Evolutionary conservation across 2,888 invertebrate species (phyloP), one percentile per base, ranked within the genome.

Genomic region (Apoda limacodes): DNA sequence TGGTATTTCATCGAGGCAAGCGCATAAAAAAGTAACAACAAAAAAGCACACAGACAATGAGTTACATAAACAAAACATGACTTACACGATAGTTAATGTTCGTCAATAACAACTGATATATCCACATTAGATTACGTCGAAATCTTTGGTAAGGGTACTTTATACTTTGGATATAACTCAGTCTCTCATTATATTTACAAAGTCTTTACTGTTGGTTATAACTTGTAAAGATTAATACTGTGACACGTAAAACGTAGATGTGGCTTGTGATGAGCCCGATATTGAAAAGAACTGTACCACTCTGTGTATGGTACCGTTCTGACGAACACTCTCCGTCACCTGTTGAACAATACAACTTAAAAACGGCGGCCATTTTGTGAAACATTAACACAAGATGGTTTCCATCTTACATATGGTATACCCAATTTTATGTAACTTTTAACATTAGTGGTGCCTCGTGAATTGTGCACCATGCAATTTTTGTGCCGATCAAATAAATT

Each of bases 261-360:
- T 82, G 78, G 83, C 83, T 69, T 83, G 81, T 60, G 83, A 69
- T 56, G 82, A 81, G 74, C 83, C 83, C 65, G 78, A 75, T 64
- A 83, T 76, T 60, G 84, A 83, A 83, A 84, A 84, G 82, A 83
- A 84, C 56, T 84, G 83, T 64, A 83, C 83, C 82, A 84, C 76
- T 75, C 83, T 80, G 78, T 83, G 82, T 63, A 83, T 82, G 71
- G 82, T 83, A 70, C 83, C 82, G 82, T 83, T 82, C 70, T 78
- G 82, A 70, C 82, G 81, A 69, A 83, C 81, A 66, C 82, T 75
- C 76, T 82, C 82, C 74, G 82, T 75, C 82, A 83, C 83, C 83
- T 83, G 83, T 75, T 76, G 81, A 82, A 82, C 78, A 81, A 80
- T 48, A 81, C 64, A 74, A 65, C 72, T 58, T 75, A 68, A 71